Conservation (phyloP, 2,888 invertebrate species). For the Lampropteryx suffumata region DNA sequence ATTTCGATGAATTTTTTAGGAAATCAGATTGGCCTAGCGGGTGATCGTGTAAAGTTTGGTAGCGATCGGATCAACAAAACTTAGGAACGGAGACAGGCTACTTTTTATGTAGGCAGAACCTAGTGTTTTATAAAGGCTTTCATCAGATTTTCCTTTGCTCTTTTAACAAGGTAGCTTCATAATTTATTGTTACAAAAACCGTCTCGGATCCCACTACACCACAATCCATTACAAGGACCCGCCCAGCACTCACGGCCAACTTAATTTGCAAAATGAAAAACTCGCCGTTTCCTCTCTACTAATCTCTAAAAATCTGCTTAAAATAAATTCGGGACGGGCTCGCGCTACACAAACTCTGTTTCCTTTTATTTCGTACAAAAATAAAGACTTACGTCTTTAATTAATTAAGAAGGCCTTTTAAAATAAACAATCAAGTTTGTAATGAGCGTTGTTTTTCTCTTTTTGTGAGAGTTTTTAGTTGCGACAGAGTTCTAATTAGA, state of each 20-base stretch:
- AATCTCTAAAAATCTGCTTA: slow-evolving; percentile 56
- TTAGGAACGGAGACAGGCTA: too few relatives aligned
- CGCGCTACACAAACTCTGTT: slow-evolving; percentile 49
- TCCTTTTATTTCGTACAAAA: slow-evolving; percentile 51
- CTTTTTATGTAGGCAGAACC: too few relatives aligned
- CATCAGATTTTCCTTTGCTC: too few relatives aligned
- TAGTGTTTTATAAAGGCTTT: too few relatives aligned
- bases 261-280: slow-evolving; percentile 43
- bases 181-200: slow-evolving; percentile 5
- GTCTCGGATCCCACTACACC: slow-evolving; percentile 20
- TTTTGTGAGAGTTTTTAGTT: slow-evolving; percentile 32
- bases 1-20: too few relatives aligned
- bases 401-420: slow-evolving; percentile 55
- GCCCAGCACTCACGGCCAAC: slow-evolving; percentile 32
- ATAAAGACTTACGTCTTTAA: slow-evolving; percentile 56
- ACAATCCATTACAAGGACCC: slow-evolving; percentile 26
- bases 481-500: slow-evolving; percentile 44
- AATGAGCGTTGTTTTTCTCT: slow-evolving; percentile 50
- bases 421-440: slow-evolving; percentile 55
- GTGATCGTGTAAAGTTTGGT: too few relatives aligned
- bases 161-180: slow-evolving; percentile 4
- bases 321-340: slow-evolving; percentile 52
- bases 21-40: too few relatives aligned
- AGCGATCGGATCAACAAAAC: too few relatives aligned
- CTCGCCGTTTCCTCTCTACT: slow-evolving; percentile 45